Conservation (phyloP, 2,113 vertebrate genomes). For the Cygnus buccinator region DNA sequence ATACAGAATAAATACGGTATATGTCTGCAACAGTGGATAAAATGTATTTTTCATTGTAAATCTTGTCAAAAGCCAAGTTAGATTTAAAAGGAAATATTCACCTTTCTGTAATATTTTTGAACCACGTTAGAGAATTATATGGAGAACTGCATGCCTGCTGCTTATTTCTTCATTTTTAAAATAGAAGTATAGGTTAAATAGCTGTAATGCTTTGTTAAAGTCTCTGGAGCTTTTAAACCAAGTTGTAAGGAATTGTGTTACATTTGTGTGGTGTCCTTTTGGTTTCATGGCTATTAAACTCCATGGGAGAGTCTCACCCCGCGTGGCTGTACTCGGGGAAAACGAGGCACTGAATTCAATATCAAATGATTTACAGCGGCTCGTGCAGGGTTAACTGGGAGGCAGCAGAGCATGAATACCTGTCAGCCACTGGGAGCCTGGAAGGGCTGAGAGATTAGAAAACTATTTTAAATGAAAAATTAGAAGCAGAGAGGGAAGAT, state of each 20-base stretch:
- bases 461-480: slow-evolving; percentile 38
- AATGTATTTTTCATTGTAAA: background rate
- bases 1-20: background rate
- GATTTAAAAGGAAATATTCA: background rate
- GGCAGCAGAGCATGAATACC: slow-evolving; percentile 56
- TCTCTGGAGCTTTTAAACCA: background rate
- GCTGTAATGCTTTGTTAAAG: slow-evolving; percentile 31
- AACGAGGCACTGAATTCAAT: slow-evolving; percentile 51
- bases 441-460: background rate
- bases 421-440: background rate
- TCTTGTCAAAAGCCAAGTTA: background rate
- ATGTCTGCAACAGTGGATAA: background rate
- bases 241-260: background rate
- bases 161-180: slow-evolving; percentile 34
- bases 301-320: background rate
- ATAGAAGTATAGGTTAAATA: slow-evolving; percentile 17
- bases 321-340: background rate
- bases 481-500: background rate
- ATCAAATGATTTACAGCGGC: slow-evolving; percentile 43
- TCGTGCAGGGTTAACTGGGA: slow-evolving; percentile 52
- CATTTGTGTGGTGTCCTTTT: background rate
- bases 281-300: slow-evolving; percentile 27
- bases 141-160: background rate
- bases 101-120: slow-evolving; percentile 3
- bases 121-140: background rate